Conservation (phyloP, 2,888 invertebrate species). For the Geotrupes spiniger region DNA sequence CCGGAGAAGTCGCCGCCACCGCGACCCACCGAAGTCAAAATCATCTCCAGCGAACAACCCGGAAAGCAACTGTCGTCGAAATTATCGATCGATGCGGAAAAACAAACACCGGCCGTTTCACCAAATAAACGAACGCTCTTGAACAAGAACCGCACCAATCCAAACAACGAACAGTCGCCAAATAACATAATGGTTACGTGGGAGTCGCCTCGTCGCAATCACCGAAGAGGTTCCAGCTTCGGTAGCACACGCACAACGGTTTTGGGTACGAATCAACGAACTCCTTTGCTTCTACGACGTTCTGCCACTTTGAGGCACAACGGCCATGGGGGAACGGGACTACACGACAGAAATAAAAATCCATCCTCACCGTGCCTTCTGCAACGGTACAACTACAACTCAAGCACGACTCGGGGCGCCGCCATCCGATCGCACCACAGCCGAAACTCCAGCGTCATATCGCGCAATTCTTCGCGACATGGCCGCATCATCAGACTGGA, state of each 20-base stretch:
- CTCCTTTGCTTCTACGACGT: conserved; percentile 55
- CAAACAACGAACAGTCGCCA: conserved; percentile 37
- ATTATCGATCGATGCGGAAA: conserved; percentile 39
- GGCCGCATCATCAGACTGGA: conserved; percentile 83
- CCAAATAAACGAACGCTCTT: conserved; percentile 42
- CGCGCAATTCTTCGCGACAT: conserved; percentile 76
- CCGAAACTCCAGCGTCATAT: conserved; percentile 77
- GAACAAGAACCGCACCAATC: conserved; percentile 31
- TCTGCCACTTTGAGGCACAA: conserved; percentile 61
- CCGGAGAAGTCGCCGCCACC: conserved; percentile 51
- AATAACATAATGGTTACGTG: conserved; percentile 64
- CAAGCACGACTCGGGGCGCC: conserved; percentile 44
- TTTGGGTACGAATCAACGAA: conserved; percentile 51
- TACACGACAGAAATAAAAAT: conserved; percentile 47
- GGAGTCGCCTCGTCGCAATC: conserved; percentile 61
- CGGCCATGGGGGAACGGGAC: conserved; percentile 38
- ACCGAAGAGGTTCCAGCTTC: conserved; percentile 65
- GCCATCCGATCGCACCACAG: conserved; percentile 70
- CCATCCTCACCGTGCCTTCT: conserved; percentile 58
- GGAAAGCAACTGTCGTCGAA: conserved; percentile 27
- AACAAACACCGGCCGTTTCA: conserved; percentile 49
- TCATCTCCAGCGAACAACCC: conserved; percentile 44
- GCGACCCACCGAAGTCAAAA: conserved; percentile 54
- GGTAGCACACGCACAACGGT: conserved; percentile 65
- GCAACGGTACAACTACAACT: conserved; percentile 46